Base-by-base conservation (phyloP, 2,888 invertebrate species). In the Acrobasis repandana region DNA sequence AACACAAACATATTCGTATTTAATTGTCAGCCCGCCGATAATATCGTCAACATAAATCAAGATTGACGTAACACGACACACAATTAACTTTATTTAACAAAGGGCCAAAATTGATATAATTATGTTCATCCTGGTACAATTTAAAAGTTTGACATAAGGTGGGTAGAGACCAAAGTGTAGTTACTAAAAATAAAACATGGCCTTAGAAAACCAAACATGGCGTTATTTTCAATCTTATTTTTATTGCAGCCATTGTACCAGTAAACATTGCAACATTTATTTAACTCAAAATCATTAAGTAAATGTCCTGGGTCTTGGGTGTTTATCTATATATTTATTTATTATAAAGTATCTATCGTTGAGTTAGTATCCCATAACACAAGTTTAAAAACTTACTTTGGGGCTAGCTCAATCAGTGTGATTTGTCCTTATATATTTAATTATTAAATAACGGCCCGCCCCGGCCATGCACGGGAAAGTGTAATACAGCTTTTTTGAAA, bases 51-150 rank as follows among this genome's bases (percentile, higher is more conserved):
- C 43, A 43, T 43, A 43, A 28, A 54, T 38, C 52, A 54, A 38
- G 38, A 54, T 38, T 38, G 38, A 38, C 15, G 14, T 38, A 33
- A 11, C 52, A 54, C 52, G 18, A 14, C 34, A 50, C 49, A 49
- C 58, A 58, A 58, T 58, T 50, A 58, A 36, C 49, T 58, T 58
- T 38, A 48, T 58, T 38, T 36, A 58, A 36, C 48, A 58, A 58
- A 58, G 34, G 34, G 14, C n/a, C 58, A 38, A 58, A 58, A 58
- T 58, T 58, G 49, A 58, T 58, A 58, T 58, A 58, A 58, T 58
- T 58, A 58, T 28, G 58, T 49, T 36, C 49, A 58, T 58, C 58
- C 58, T 58, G 58, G 18, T 54, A 54, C 54, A 54, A 38, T 54
- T 52, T 52, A 16, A 36, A 36, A 52, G 52, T 16, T 52, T 52